Conservation (phyloP, 1,140 invertebrate species). For the Drosophila melanica region DNA sequence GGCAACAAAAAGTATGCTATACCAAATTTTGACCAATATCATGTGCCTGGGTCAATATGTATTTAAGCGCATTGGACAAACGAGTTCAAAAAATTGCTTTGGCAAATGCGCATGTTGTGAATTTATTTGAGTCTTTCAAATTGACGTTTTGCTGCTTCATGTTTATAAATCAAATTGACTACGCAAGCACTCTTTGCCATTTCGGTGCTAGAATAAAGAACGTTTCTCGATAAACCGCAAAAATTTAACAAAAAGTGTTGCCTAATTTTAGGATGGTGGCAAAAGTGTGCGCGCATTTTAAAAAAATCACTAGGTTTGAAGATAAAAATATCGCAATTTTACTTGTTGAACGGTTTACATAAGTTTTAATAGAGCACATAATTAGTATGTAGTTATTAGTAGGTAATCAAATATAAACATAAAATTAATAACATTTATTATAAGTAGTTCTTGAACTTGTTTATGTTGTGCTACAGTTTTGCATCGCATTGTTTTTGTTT, state of each 20-base stretch:
- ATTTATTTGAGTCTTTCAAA: too few species aligned
- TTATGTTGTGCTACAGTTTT: conserved; percentile 22
- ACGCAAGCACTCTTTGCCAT: too few species aligned
- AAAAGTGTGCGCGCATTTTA: conserved; percentile 1
- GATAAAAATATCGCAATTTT: background rate
- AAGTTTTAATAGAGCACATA: conserved; percentile 73
- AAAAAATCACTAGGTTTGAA: background rate
- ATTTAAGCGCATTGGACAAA: background rate
- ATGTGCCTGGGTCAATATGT: too few species aligned
- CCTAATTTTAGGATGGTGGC: conserved; percentile 15
- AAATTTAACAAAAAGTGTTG: background rate
- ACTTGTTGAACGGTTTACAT: conserved; percentile 57
- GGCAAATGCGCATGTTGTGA: too few species aligned
- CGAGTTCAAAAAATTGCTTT: background rate
- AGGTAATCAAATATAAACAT: conserved; percentile 58
- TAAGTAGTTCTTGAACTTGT: conserved; percentile 36
- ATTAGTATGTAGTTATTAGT: conserved; percentile 71
- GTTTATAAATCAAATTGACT: too few species aligned
- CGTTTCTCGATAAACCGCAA: background rate
- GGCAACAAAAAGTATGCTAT: conserved; percentile 12
- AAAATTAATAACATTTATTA: conserved; percentile 56
- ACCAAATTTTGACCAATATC: background rate
- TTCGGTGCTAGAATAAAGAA: too few species aligned
- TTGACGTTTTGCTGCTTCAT: too few species aligned
- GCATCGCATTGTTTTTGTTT: conserved; percentile 17